These are phyloP conservation scores for Podilymbus podiceps DNA, from an alignment of 2,113 vertebrate species.

Conservation along the genomic window DNA sequence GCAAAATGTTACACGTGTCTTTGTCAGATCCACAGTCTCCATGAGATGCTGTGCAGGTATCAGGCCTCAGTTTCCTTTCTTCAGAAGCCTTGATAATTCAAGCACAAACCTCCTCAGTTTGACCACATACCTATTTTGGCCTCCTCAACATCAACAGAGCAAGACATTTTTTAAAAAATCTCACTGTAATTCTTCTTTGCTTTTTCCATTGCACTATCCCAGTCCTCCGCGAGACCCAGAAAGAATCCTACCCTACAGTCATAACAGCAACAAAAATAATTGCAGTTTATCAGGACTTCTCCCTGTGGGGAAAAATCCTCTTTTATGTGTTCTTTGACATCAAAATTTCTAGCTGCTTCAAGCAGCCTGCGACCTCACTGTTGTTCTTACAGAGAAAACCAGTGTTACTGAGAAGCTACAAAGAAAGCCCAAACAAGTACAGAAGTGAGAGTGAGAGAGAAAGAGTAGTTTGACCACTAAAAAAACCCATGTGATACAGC, in stretches of 20 bases:
- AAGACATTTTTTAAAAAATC: background rate
- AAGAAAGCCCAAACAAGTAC: background rate
- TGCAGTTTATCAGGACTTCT: background rate
- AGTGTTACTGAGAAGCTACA: background rate
- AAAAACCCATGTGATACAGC: background rate
- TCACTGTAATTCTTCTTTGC: background rate
- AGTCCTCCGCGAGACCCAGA: background rate
- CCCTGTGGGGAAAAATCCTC: background rate
- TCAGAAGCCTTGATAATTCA: background rate
- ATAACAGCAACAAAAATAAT: slow-evolving; percentile 19
- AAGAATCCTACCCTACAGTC: slow-evolving; percentile 14
- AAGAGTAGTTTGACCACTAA: background rate
- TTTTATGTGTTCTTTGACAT: background rate
- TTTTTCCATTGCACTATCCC: slow-evolving; percentile 6
- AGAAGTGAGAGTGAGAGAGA: background rate
- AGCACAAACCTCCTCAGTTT: background rate
- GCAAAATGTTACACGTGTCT: fast-evolving
- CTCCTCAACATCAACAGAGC: background rate
- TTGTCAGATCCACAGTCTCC: background rate
- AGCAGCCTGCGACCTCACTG: background rate
- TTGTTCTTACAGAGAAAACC: background rate
- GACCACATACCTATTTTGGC: background rate
- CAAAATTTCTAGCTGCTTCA: background rate
- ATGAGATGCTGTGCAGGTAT: background rate
- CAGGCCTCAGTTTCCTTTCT: background rate